Percentiles rank a stretch among this genome's conserved stretches.
Conservation (phyloP, 2,113 vertebrate species). For the Perca schrenkii region DNA sequence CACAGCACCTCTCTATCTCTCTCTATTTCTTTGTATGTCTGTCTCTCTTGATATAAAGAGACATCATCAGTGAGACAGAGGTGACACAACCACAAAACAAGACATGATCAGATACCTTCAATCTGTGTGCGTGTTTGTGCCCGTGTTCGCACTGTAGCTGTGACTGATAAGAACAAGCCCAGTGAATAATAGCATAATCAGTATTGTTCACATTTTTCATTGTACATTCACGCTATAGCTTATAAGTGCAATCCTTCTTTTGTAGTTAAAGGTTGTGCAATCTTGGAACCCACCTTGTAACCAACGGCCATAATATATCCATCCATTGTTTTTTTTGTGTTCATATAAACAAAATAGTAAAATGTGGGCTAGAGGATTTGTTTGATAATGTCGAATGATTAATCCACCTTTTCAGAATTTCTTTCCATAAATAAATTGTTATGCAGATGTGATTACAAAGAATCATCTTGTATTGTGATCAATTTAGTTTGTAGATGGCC, state of each 20-base stretch:
- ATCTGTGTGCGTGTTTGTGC: constrained; percentile 16
- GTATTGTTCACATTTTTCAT: background rate
- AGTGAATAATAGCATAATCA: background rate
- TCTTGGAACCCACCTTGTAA: too few relatives aligned
- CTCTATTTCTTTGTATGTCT: constrained; percentile 34
- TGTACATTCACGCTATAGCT: background rate
- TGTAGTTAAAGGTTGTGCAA: background rate
- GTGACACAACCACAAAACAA: constrained; percentile 41
- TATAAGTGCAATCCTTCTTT: background rate
- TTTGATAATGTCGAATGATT: too few relatives aligned
- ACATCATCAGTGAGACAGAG: constrained; percentile 40
- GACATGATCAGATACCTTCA: constrained; percentile 23
- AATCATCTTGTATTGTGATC: too few relatives aligned
- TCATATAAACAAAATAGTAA: too few relatives aligned
- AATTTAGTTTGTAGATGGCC: too few relatives aligned
- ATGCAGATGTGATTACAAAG: too few relatives aligned
- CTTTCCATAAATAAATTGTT: too few relatives aligned
- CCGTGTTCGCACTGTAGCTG: constrained; percentile 15
- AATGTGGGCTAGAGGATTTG: too few relatives aligned
- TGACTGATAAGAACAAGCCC: constrained; percentile 2
- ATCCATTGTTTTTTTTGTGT: too few relatives aligned
- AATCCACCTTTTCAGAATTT: too few relatives aligned
- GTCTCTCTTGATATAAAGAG: constrained; percentile 23
- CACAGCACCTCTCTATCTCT: constrained; percentile 28
- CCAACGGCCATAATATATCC: too few relatives aligned